Conservation (phyloP, 2,113 vertebrate species). For the Zapornia atra region DNA sequence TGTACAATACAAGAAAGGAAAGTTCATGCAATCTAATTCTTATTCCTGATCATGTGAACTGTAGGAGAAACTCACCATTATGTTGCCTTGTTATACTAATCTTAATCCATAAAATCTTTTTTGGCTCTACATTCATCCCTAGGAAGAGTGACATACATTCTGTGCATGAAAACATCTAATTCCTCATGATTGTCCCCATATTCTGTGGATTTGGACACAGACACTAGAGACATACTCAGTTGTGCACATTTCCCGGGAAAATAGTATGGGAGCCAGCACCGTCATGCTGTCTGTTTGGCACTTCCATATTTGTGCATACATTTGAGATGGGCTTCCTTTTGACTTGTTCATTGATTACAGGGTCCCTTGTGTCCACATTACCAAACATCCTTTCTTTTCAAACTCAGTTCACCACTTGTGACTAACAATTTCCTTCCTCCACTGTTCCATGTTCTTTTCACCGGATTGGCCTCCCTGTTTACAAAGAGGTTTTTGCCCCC, state of each 20-base stretch:
- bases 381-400: background rate
- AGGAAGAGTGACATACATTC: background rate
- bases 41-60: background rate
- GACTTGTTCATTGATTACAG: background rate
- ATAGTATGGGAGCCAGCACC: background rate
- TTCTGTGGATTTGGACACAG: background rate
- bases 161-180: background rate
- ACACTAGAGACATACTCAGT: background rate
- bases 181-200: background rate
- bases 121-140: background rate
- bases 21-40: background rate
- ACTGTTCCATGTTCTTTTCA: background rate
- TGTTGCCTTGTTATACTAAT: accelerated
- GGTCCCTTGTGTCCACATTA: background rate
- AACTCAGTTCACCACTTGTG: background rate
- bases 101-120: background rate
- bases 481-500: background rate
- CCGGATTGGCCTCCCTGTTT: background rate
- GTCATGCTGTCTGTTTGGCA: background rate
- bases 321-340: background rate
- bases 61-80: background rate
- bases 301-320: background rate
- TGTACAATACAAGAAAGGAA: background rate
- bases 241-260: background rate
- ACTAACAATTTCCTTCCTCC: background rate